These are phyloP conservation scores for Danio kyathit DNA, from an alignment of 2,797 vertebrate genomes.

Conservation along the genomic window DNA sequence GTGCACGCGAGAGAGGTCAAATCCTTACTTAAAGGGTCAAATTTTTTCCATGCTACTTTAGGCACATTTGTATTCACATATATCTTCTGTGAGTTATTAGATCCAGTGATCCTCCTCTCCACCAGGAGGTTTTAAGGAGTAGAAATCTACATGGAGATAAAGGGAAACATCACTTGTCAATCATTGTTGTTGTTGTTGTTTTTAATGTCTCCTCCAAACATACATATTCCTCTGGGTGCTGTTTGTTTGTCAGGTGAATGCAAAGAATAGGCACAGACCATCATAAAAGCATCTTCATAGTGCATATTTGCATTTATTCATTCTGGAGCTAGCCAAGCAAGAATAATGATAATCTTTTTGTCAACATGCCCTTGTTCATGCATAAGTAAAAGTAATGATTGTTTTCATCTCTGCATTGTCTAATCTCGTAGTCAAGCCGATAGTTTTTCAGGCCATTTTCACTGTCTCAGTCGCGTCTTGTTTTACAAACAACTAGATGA, in stretches of 20 bases:
- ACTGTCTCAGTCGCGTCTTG: background rate
- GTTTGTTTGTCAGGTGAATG: constrained; percentile 63
- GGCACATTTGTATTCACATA: constrained; percentile 7
- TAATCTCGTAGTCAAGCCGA: constrained; percentile 12
- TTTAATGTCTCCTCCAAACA: constrained; percentile 51
- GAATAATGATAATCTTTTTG: constrained; percentile 27
- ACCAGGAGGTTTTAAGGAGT: constrained; percentile 7
- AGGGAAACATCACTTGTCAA: constrained; percentile 55
- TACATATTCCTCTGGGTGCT: constrained; percentile 47
- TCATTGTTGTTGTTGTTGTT: constrained; percentile 57
- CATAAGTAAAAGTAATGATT: constrained; percentile 21
- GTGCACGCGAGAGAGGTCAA: too few relatives aligned
- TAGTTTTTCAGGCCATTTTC: background rate
- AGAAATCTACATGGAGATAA: constrained; percentile 14
- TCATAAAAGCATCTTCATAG: constrained; percentile 57
- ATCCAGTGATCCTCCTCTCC: constrained; percentile 21
- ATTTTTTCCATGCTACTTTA: background rate
- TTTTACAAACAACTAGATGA: constrained; percentile 23
- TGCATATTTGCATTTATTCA: constrained; percentile 58
- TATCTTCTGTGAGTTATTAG: constrained; percentile 21
- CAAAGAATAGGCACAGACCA: constrained; percentile 57
- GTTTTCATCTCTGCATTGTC: constrained; percentile 51
- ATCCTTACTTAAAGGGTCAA: background rate
- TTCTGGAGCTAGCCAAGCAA: constrained; percentile 33
- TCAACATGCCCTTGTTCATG: constrained; percentile 36